phyloP scores from a whole-genome alignment of 2,797 vertebrate genomes.

The Phaenicophaeus curvirostris region DNA sequence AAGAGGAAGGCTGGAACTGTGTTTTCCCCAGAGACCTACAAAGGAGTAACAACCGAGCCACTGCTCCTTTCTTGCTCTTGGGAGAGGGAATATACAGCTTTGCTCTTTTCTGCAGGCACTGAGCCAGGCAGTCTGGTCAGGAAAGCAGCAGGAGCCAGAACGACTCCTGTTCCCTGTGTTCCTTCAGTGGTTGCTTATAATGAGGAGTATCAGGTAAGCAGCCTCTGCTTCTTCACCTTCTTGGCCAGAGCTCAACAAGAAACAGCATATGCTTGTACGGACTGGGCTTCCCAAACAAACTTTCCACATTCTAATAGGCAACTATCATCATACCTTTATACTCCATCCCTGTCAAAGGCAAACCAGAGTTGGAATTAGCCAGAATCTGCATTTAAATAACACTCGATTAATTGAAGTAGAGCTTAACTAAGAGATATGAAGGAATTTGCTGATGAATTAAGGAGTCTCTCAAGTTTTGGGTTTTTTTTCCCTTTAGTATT shows the following conservation, averaged over 20 bases:
- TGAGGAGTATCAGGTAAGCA: not conserved
- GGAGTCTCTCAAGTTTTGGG: not conserved
- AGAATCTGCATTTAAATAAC: not conserved
- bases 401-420: not conserved
- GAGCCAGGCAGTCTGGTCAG: not conserved
- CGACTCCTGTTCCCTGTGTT: not conserved
- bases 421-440: not conserved
- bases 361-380: not conserved
- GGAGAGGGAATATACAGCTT: not conserved
- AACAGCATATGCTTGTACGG: rapidly evolving
- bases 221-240: not conserved
- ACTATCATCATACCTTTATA: not conserved
- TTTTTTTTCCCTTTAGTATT: not conserved
- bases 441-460: not conserved
- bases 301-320: rapidly evolving
- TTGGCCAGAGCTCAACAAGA: not conserved
- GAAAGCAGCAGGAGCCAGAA: not conserved
- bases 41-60: rapidly evolving
- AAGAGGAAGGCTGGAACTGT: conserved; percentile 12
- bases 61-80: not conserved
- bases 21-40: not conserved
- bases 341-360: not conserved
- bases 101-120: not conserved
- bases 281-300: not conserved
- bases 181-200: not conserved